A percentile compares a stretch with the other conserved stretches of the same genome.
Conservation (phyloP, 2,113 vertebrate species). For the Psophia crepitans region DNA sequence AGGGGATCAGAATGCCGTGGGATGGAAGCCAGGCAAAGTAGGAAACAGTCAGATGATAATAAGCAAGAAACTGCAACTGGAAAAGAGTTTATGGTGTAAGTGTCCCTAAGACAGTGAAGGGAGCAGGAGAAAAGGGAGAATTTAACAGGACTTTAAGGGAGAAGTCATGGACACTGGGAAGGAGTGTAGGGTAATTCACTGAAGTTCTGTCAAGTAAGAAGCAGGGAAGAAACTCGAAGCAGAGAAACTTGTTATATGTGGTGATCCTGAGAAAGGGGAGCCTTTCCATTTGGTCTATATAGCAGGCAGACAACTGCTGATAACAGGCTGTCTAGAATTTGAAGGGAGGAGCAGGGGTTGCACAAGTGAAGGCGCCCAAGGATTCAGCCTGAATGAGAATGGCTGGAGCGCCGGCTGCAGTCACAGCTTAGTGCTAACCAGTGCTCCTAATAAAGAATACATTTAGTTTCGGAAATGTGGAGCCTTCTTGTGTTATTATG, state of each 20-base stretch:
- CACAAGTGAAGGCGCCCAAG: background rate
- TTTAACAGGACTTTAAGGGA: background rate
- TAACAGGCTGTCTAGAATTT: conserved; percentile 48
- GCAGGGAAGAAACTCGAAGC: background rate
- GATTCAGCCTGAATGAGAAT: conserved; percentile 54
- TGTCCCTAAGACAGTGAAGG: background rate
- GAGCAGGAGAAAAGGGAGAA: background rate
- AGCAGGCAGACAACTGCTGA: conserved; percentile 53
- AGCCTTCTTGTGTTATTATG: background rate
- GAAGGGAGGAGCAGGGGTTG: conserved; percentile 43
- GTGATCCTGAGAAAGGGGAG: conserved; percentile 42
- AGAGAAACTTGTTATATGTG: conserved; percentile 38
- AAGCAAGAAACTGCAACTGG: background rate
- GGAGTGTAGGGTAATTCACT: background rate
- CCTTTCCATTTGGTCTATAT: conserved; percentile 40
- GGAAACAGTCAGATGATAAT: background rate
- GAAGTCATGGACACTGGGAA: background rate
- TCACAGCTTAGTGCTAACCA: background rate
- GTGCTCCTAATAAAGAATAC: background rate
- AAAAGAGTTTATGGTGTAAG: background rate
- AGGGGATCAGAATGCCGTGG: background rate
- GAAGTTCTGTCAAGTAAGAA: background rate
- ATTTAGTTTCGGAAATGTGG: background rate
- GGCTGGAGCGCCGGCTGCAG: conserved; percentile 52
- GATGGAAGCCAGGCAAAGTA: background rate